Percentiles rank a stretch among this genome's conserved stretches.
phyloP scores from a whole-genome alignment of 1,140 invertebrate genomes.

The Pseudomyrmex dendroicus region DNA sequence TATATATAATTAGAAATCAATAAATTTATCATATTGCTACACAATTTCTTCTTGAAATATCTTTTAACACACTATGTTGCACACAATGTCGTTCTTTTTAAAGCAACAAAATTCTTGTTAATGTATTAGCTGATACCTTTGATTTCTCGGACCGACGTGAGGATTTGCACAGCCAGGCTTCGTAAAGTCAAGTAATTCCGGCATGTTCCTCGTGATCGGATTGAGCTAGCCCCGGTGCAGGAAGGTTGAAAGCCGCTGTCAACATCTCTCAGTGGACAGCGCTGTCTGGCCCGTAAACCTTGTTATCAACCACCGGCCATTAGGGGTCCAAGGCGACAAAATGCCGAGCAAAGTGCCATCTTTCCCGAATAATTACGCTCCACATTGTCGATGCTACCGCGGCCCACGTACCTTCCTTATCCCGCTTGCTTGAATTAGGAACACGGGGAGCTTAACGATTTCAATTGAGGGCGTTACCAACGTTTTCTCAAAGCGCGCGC shows the following conservation, averaged over 20 bases:
- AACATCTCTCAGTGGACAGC: slow-evolving; percentile 84
- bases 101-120: slow-evolving; percentile 12
- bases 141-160: slow-evolving; percentile 42
- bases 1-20: neutral
- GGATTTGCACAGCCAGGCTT: slow-evolving; percentile 52
- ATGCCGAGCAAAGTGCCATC: slow-evolving; percentile 85
- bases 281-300: slow-evolving; percentile 82
- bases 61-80: no score
- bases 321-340: slow-evolving; percentile 85
- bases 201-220: slow-evolving; percentile 66
- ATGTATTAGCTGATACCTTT: slow-evolving; percentile 46
- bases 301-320: slow-evolving; percentile 85
- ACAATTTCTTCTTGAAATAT: neutral
- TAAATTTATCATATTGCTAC: neutral
- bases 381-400: slow-evolving; percentile 80
- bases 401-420: slow-evolving; percentile 79
- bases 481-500: slow-evolving; percentile 52
- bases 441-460: slow-evolving; percentile 66
- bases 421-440: slow-evolving; percentile 71
- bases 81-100: neutral
- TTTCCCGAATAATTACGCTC: slow-evolving; percentile 84
- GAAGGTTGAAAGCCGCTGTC: slow-evolving; percentile 85
- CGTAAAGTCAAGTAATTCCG: slow-evolving; percentile 64
- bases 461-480: slow-evolving; percentile 67
- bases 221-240: slow-evolving; percentile 69